These are phyloP conservation scores for Onychorhynchus coronatus DNA, from an alignment of 2,113 vertebrate genomes.

Conservation along the genomic window DNA sequence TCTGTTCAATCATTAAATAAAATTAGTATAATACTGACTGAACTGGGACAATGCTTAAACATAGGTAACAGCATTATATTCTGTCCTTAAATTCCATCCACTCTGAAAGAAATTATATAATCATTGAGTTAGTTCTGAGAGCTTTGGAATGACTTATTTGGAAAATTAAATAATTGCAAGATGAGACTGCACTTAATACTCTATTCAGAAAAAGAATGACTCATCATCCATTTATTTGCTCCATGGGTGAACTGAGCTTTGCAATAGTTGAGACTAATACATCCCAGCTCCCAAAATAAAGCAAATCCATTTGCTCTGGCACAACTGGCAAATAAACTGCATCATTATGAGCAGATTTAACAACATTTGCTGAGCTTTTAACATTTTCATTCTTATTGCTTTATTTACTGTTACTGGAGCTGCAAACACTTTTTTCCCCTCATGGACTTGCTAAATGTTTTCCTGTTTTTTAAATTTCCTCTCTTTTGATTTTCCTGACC, in stretches of 20 bases:
- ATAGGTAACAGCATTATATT: not conserved
- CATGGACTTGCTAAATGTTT: not conserved
- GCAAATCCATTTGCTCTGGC: slow-evolving; percentile 7
- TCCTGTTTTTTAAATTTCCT: not conserved
- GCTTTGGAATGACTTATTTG: not conserved
- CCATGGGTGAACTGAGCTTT: not conserved
- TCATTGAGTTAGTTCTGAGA: not conserved
- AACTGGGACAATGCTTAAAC: not conserved
- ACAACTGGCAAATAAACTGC: not conserved
- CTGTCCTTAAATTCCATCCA: not conserved
- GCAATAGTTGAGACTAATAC: not conserved
- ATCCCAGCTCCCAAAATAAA: not conserved
- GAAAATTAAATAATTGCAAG: slow-evolving; percentile 13
- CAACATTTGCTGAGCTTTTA: slow-evolving; percentile 2
- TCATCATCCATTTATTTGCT: slow-evolving; percentile 19
- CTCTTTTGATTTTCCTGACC: not conserved
- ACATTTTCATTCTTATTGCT: not conserved
- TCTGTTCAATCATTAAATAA: not conserved
- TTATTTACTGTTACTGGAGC: not conserved
- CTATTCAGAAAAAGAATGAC: not conserved
- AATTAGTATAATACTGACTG: not conserved
- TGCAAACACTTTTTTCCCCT: not conserved
- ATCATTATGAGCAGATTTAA: not conserved
- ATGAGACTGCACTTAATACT: not conserved
- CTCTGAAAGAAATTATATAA: not conserved